These are phyloP conservation scores for Acipenser oxyrinchus DNA, from an alignment of 2,797 vertebrate genomes.

Conservation along the genomic window DNA sequence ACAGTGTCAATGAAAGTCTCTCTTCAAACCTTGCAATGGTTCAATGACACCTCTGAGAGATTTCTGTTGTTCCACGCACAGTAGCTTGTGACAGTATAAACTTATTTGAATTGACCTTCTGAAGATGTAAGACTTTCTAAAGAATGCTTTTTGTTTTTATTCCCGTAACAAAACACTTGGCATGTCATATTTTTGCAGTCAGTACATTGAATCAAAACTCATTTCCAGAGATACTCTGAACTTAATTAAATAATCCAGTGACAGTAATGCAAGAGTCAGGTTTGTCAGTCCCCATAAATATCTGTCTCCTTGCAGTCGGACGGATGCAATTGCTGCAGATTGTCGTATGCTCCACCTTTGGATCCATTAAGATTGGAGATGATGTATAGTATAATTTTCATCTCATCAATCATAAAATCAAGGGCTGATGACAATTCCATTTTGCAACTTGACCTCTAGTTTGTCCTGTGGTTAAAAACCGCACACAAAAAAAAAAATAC, in stretches of 20 bases:
- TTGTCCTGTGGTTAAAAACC: conserved; percentile 1
- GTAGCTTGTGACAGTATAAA: conserved; percentile 2
- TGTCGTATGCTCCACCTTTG: conserved; percentile 29
- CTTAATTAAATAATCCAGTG: conserved; percentile 33
- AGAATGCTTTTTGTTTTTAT: conserved; percentile 6
- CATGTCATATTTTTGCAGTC: conserved; percentile 2
- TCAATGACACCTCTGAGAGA: background rate
- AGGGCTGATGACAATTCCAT: conserved; percentile 22
- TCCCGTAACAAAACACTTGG: conserved; percentile 5
- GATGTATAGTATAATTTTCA: conserved; percentile 33
- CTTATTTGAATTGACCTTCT: conserved; percentile 20
- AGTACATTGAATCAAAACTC: conserved; percentile 15
- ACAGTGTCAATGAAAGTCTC: conserved; percentile 1
- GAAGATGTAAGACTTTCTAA: conserved; percentile 11
- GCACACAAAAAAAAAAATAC: background rate
- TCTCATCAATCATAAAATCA: conserved; percentile 34
- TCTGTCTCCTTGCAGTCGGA: conserved; percentile 25
- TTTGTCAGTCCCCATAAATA: conserved; percentile 33
- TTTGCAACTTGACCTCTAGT: conserved; percentile 11
- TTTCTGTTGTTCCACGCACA: background rate
- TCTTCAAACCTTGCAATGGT: no score
- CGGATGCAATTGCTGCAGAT: conserved; percentile 34
- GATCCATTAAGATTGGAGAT: conserved; percentile 35
- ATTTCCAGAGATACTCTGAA: conserved; percentile 23
- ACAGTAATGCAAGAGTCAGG: conserved; percentile 31